Percentiles rank a stretch among this genome's conserved stretches.
Evolutionary conservation across 2,888 invertebrate species (phyloP).

Genomic region (Therioaphis trifolii): DNA sequence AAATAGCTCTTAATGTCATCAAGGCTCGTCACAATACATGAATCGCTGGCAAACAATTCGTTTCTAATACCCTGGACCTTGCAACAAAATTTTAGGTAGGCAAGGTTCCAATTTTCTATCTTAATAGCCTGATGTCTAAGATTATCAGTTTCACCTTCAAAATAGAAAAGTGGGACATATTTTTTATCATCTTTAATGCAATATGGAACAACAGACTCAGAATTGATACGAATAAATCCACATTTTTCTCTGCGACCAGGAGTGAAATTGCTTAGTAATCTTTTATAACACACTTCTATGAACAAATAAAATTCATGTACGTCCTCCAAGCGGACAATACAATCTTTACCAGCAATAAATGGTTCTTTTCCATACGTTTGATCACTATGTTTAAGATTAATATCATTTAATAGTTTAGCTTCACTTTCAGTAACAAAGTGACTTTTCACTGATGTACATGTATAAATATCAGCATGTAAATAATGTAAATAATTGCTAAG

Average conservation of each 20-base stretch:
- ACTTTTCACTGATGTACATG: conserved; percentile 90
- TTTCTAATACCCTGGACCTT: conserved; percentile 93
- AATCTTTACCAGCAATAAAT: conserved; percentile 88
- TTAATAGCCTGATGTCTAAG: conserved; percentile 87
- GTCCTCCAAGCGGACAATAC: conserved; percentile 88
- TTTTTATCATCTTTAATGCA: conserved; percentile 85
- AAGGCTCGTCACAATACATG: conserved; percentile 89
- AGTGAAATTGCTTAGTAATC: conserved; percentile 77
- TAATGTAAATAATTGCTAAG: conserved; percentile 89
- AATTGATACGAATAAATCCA: conserved; percentile 91
- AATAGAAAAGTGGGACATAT: conserved; percentile 91
- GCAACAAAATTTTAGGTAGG: conserved; percentile 93
- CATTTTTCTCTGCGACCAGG: conserved; percentile 76
- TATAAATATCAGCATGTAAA: conserved; percentile 89
- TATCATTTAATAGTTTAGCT: conserved; percentile 89
- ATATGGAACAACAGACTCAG: conserved; percentile 93
- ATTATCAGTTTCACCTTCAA: conserved; percentile 92
- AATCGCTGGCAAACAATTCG: conserved; percentile 90
- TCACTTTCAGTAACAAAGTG: conserved; percentile 93
- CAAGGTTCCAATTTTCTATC: conserved; percentile 90
- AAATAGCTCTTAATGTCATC: conserved; percentile 91
- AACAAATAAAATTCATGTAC: conserved; percentile 91
- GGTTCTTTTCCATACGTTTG: conserved; percentile 88
- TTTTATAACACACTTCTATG: conserved; percentile 88
- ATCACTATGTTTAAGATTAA: conserved; percentile 92